Evolutionary conservation across 2,797 vertebrate species (phyloP), one percentile per base, ranked within the genome.

Genomic region (Spinus pinus): DNA sequence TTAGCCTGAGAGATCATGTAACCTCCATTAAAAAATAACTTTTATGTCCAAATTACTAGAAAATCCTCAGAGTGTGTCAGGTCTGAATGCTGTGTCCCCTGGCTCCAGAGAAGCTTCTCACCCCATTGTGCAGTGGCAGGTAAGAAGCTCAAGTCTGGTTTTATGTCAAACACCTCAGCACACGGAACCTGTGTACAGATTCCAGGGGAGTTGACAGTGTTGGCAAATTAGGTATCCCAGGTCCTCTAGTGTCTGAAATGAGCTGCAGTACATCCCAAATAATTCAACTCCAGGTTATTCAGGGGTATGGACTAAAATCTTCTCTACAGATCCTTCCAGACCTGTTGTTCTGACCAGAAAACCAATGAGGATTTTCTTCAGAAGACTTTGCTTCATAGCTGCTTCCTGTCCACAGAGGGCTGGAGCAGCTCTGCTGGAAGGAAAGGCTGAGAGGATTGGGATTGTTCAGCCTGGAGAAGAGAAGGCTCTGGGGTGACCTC

Each of bases 191-290:
- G 19, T 5, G 27, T 51, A 14, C 14, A 60, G 35, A 9, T 28
- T 18, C 14, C 12, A 3, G 25, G 49, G 41, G 49, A 77, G 25
- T 33, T 3, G 8, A 28, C 3, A 4, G 9, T 1, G 1, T 8
- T 69, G 57, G 72, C 27, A 65, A 57, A 74, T 10, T 5, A 10
- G 50, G 27, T 17, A 33, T 24, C 33, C 28, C 64, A 35, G 27
- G 30, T 74, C 19, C n/a, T 73, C 21, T 15, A 3, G 22, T 10
- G 5, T 8, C 56, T 31, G 58, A 42, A 72, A 49, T 11, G 14
- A 47, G 17, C 20, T 70, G 49, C 22, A 23, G 7, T 17, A 21
- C 15, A 16, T 33, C 67, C 24, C 49, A 50, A 46, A 73, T 30
- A 57, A 72, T 56, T 24, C 58, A 41, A 44, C 75, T 50, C 1